These are phyloP conservation scores for Gasterosteus nipponicus DNA, from an alignment of 2,113 vertebrate species.

Conservation along the genomic window DNA sequence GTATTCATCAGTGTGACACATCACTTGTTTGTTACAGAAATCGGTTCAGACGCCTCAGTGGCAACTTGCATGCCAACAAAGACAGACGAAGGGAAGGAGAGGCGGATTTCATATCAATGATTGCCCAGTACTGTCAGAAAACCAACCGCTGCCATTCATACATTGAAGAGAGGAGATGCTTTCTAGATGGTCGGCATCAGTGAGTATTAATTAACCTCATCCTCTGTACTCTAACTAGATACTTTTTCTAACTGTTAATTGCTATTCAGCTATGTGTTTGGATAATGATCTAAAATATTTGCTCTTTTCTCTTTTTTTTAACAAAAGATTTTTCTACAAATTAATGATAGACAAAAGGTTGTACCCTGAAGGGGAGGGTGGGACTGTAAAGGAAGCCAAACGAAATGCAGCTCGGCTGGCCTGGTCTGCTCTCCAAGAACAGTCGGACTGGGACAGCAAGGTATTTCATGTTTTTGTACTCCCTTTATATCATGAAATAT, in stretches of 20 bases:
- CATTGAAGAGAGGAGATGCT: constrained; percentile 8
- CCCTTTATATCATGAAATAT: background rate
- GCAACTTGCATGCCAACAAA: background rate
- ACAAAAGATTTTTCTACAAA: constrained; percentile 70
- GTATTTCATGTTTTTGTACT: constrained; percentile 40
- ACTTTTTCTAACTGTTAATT: background rate
- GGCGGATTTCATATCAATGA: constrained; percentile 44
- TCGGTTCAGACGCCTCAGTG: background rate
- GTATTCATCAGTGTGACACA: background rate
- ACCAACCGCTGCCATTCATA: background rate
- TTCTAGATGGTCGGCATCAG: constrained; percentile 48
- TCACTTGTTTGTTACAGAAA: constrained; percentile 27
- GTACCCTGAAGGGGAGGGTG: constrained; percentile 65
- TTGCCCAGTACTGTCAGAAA: constrained; percentile 66
- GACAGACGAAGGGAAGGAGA: background rate
- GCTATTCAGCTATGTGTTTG: background rate
- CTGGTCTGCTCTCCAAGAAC: constrained; percentile 50
- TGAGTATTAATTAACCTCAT: constrained; percentile 51
- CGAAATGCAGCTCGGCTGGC: constrained; percentile 69
- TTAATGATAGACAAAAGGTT: constrained; percentile 43
- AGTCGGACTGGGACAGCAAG: constrained; percentile 60
- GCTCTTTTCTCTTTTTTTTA: background rate
- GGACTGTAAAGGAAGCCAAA: constrained; percentile 53
- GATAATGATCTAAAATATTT: background rate
- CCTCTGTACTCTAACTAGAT: background rate